Percentiles rank a stretch among this genome's conserved stretches.
phyloP scores from a whole-genome alignment of 2,113 vertebrate species.

The Columbina picui region DNA sequence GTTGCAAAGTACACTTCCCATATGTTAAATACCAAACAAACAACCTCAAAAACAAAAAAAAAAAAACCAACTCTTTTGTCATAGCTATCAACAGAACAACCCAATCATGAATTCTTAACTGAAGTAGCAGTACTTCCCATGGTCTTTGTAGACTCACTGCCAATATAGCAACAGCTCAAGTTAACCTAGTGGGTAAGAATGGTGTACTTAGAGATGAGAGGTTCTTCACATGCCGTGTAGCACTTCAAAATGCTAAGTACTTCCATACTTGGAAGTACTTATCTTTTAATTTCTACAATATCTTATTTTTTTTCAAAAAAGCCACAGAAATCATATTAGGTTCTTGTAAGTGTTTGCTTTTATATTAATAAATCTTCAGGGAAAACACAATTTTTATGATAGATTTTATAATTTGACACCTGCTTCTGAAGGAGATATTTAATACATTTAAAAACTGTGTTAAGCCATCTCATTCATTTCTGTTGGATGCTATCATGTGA shows the following conservation, averaged over 20 bases:
- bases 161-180: background rate
- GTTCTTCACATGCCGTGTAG: slow-evolving; percentile 5
- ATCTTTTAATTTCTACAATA: background rate
- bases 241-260: slow-evolving; percentile 34
- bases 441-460: background rate
- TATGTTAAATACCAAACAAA: background rate
- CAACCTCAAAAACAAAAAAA: too few relatives aligned
- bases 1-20: background rate
- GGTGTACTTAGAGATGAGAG: slow-evolving; percentile 27
- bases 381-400: slow-evolving; percentile 7
- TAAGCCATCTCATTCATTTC: background rate
- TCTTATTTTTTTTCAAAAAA: background rate
- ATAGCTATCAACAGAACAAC: background rate
- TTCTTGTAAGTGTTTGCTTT: slow-evolving; percentile 28
- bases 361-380: slow-evolving; percentile 34
- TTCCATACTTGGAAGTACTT: slow-evolving; percentile 20
- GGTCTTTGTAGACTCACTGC: background rate
- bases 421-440: background rate
- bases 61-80: background rate
- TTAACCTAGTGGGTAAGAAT: slow-evolving; percentile 6
- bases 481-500: background rate
- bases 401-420: slow-evolving; percentile 26
- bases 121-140: background rate
- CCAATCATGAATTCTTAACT: background rate
- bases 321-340: background rate